Base-by-base conservation (phyloP, 2,113 vertebrate genomes). In the Rhizomys pruinosus region DNA sequence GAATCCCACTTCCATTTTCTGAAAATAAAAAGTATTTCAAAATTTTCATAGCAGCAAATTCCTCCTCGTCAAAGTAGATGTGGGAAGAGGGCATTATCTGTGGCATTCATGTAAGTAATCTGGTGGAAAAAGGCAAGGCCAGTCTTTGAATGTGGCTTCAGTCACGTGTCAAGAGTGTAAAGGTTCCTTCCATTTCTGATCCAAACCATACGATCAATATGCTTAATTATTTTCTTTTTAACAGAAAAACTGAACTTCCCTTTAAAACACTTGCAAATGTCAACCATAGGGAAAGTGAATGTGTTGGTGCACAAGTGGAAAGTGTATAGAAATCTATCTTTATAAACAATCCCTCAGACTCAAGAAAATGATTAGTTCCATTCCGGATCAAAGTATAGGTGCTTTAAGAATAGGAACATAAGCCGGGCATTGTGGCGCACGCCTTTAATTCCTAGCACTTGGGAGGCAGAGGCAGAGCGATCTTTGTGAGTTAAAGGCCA, bases 1-100 rank as follows among this genome's bases (percentile, higher is more conserved):
- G 29, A 13, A 82, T 16, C 32, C n/a, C 55, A 84, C 59, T 89
- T 78, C n/a, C 32, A 77, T 68, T 96, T 85, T 90, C 76, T 84
- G 64, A 92, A 87, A 89, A 39, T n/a, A 73, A 90, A 64, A 69
- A 16, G 1, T 63, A 69, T 69, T 87, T 79, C 86, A 7, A 92
- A 84, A 79, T 16, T 29, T 74, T 84, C 42, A 42, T 17, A 66
- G n/a, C n/a, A n/a, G n/a, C n/a, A n/a, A n/a, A n/a, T n/a, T n/a
- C n/a, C n/a, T n/a, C n/a, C n/a, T n/a, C n/a, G n/a, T n/a, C 55
- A 61, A 89, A 52, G 29, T 6, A 1, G 20, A 19, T 3, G n/a
- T n/a, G n/a, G n/a, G n/a, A n/a, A n/a, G 23, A 12, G 7, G 32
- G 7, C 7, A 61, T 52, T 52, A 22, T 15, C 59, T 61, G 59